Base-by-base conservation (phyloP, 2,888 invertebrate species). In the Cordilura impudica region DNA sequence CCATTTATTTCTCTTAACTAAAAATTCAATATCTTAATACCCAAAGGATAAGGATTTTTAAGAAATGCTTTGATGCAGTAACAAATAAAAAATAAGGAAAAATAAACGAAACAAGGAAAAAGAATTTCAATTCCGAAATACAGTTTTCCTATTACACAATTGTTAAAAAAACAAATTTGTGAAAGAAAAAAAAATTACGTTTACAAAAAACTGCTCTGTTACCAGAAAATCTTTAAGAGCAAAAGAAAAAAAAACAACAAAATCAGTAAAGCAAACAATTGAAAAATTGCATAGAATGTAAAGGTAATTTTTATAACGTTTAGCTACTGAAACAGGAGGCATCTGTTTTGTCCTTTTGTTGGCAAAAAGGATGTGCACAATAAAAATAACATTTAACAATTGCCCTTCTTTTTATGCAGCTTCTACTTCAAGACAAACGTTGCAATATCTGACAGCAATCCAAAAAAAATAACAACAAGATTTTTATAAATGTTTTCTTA, bases 1-100 rank as follows among this genome's bases (percentile, higher is more conserved):
- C 35, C 35, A 35, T 2, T n/a, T 4, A 26, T 6, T 3, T n/a
- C 35, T 39, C 12, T 19, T 26, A 75, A 39, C 67, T 67, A 67
- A 63, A 71, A 79, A 79, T 72, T 75, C 67, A 79, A 79, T 79
- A 75, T 79, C 71, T 67, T 75, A 75, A 79, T 79, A 72, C 79
- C 79, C 79, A 75, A 75, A 79, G 79, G 79, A 79, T 75, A 79
- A 79, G 47, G 54, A 61, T 21, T 66, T 56, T 58, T 53, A 58
- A 67, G 58, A 72, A 79, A 56, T 72, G 29, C 75, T 75, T 71
- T 67, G 75, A 75, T 58, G 56, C 71, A 76, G 69, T 39, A 63
- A 63, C 54, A 75, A 75, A 75, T 56, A 61, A 39, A 47, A 75
- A 75, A 69, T 69, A 67, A 3, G 21, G 10, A 18, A 51, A 49